phyloP scores from a whole-genome alignment of 2,888 invertebrate species.

The Rapana venosa region DNA sequence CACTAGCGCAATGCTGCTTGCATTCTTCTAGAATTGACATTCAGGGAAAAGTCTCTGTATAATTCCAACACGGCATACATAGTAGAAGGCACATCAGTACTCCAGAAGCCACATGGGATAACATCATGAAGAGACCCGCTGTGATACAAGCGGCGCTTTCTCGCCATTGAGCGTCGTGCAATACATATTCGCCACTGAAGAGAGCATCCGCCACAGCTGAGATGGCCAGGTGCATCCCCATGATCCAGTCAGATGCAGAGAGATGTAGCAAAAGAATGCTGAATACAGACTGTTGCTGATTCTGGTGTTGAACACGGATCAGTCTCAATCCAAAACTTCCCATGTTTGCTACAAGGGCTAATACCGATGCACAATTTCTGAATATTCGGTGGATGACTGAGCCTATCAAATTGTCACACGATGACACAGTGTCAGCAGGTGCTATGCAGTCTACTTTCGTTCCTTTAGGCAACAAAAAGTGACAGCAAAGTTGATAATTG shows the following conservation, averaged over 20 bases:
- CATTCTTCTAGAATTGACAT: constrained; percentile 29
- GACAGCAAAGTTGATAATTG: constrained; percentile 46
- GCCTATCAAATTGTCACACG: constrained; percentile 41
- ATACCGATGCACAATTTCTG: constrained; percentile 29
- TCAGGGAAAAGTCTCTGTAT: neutral
- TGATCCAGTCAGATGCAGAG: constrained; percentile 43
- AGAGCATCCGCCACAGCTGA: constrained; percentile 43
- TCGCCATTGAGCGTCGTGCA: constrained; percentile 38
- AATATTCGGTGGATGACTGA: constrained; percentile 26
- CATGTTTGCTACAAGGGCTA: constrained; percentile 43
- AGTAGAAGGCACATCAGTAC: constrained; percentile 41
- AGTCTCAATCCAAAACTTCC: constrained; percentile 33
- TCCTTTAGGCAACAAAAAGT: constrained; percentile 21
- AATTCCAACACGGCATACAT: constrained; percentile 36
- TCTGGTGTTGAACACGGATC: constrained; percentile 50
- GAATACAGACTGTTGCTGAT: neutral
- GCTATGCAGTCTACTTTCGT: constrained; percentile 34
- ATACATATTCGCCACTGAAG: constrained; percentile 39
- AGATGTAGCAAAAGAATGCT: constrained; percentile 40
- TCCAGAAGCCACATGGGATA: constrained; percentile 43
- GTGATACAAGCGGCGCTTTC: constrained; percentile 36
- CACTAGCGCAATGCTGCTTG: constrained; percentile 23
- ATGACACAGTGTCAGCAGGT: constrained; percentile 38
- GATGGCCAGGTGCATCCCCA: constrained; percentile 46
- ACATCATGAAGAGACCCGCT: constrained; percentile 40